These are phyloP conservation scores for Zonitis immaculata DNA, from an alignment of 2,888 invertebrate species.

Conservation along the genomic window DNA sequence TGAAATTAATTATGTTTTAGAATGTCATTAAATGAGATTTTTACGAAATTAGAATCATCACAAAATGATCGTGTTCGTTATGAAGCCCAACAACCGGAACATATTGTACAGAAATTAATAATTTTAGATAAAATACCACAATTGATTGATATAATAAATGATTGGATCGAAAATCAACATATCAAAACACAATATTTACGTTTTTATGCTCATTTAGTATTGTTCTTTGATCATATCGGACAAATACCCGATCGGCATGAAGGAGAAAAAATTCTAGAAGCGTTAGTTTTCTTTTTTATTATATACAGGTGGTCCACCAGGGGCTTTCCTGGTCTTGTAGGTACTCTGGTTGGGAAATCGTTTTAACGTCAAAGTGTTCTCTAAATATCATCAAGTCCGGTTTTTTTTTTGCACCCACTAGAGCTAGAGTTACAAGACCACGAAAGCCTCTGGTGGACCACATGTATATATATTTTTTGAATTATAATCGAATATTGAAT, in stretches of 20 bases:
- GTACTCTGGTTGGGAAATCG: no score
- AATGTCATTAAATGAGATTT: slow-evolving; percentile 63
- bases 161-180: slow-evolving; percentile 58
- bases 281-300: slow-evolving; percentile 48
- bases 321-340: no score
- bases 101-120: slow-evolving; percentile 76
- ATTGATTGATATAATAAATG: slow-evolving; percentile 66
- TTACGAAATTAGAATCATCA: slow-evolving; percentile 61
- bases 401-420: no score
- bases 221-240: slow-evolving; percentile 78
- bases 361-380: no score
- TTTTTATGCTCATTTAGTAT: slow-evolving; percentile 79
- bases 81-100: slow-evolving; percentile 63
- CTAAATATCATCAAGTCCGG: no score
- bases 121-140: slow-evolving; percentile 77
- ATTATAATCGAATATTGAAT: neutral
- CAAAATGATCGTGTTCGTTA: slow-evolving; percentile 53
- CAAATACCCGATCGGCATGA: slow-evolving; percentile 64
- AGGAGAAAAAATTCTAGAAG: slow-evolving; percentile 71
- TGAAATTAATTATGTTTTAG: slow-evolving; percentile 45
- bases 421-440: no score
- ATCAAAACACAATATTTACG: slow-evolving; percentile 59
- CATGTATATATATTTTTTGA: no score
- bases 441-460: no score
- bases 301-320: neutral